Base-by-base conservation (phyloP, 2,888 invertebrate species). In the Chorisops tibialis region DNA sequence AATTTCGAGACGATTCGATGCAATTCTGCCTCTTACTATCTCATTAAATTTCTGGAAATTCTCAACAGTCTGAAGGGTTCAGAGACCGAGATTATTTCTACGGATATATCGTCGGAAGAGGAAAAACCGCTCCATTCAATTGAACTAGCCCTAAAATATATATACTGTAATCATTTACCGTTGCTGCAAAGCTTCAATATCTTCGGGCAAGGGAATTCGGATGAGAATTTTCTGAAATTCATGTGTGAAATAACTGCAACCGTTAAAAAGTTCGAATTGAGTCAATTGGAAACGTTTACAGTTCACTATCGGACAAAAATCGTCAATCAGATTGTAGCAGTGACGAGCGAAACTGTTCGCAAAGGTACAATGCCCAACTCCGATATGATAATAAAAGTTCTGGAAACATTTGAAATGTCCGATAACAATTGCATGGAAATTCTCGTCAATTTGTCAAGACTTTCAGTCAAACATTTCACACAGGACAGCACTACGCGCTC, bases 381-480 rank as follows among this genome's bases (percentile, higher is more conserved):
- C 6, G 59, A 63, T 2, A 63, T 72, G 19, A 67, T 71, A n/a
- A 68, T 74, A 3, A 68, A 68, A 4, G 59, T 76, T 9, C 65
- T 77, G 3, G 70, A 73, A 52, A 67, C 70, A 2, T 74, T 76
- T 12, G 67, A 72, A 7, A 48, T 78, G n/a, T 67, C 69, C 7
- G 63, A 67, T 1, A 65, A 66, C 2, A 72, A 77, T 38, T 76
- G 75, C 49, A 48, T 67, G 1, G 71, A 75, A 35, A 71, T 75
- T 51, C 43, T 78, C 21, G 68, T 70, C 2, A 43, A 70, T n/a
- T 59, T 78, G 61, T 79, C 82, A 0, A 63, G 68, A 9, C 68
- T 80, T 43, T 68, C 75, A 7, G 72, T 71, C 39, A 67, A 67
- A 1, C 70, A 73, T 54, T 83, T 81, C 67, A 69, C 73, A 7